Percentiles rank a stretch among this genome's conserved stretches.
Conservation (phyloP, 2,113 vertebrate species). For the Calyptomena viridis region DNA sequence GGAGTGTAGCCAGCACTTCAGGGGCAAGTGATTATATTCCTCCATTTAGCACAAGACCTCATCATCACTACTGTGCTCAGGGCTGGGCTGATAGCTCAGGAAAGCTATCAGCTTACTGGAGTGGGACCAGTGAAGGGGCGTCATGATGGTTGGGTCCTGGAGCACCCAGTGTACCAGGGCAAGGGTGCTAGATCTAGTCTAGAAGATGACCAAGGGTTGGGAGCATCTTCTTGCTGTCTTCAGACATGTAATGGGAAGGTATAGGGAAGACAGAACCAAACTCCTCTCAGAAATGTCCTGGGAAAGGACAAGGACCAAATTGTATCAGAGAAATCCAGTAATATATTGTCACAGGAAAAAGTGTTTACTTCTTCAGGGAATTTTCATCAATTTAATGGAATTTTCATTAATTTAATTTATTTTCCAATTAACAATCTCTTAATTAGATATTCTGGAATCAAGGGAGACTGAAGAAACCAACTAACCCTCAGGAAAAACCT, state of each 20-base stretch:
- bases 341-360: rapidly evolving
- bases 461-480: not conserved
- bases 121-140: not conserved
- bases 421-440: not conserved
- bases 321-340: not conserved
- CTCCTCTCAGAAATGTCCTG: not conserved
- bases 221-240: not conserved
- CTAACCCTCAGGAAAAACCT: not conserved
- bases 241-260: not conserved
- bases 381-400: not conserved
- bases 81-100: not conserved
- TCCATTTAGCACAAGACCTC: not conserved
- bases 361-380: not conserved
- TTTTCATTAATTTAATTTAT: not conserved
- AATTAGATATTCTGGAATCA: not conserved
- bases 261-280: not conserved
- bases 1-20: rapidly evolving
- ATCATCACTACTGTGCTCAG: not conserved
- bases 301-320: not conserved
- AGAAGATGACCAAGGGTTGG: not conserved
- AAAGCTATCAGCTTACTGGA: not conserved
- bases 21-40: not conserved
- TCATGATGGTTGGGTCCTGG: not conserved
- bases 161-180: not conserved
- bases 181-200: not conserved